Evolutionary conservation across 1,140 invertebrate genomes (phyloP), one percentile per base, ranked within the genome.

Genomic region (Acromyrmex heyeri): DNA sequence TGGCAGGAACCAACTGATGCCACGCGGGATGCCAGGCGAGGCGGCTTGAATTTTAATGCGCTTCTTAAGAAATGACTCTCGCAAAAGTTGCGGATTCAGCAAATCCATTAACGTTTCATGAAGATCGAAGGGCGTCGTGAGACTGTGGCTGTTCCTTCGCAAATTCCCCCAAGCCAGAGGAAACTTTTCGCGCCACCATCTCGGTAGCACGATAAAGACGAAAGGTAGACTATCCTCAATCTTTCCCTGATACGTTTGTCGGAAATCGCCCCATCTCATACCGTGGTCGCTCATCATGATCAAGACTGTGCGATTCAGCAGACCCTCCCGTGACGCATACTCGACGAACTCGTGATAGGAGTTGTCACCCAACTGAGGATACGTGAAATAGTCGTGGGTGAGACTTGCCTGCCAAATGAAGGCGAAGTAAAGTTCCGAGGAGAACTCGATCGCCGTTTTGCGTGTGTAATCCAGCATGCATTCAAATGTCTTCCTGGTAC

Each of bases 1-100:
- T 0, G 96, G 96, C 4, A 96, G 92, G 91, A 98, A 98, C 73
- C 98, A 95, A 93, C 98, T 98, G 18, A 98, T 97, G 3, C 97
- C 97, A 65, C 96, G 95, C 0, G 95, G 93, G 53, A 95, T 34
- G 30, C 6, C 30, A 3, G 90, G 90, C n/a, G 69, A 92, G 62
- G n/a, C 62, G 88, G 91, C 78, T 5, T 95, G 86, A 16, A 91
- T 73, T 4, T 86, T 90, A 3, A 79, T 87, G 4, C 91, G 88
- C 70, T 87, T 55, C 53, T 88, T 88, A 5, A 96, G 59, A 0
- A 70, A 50, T 1, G 92, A 67, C 3, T 95, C 69, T 14, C 92
- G 61, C 21, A 96, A 64, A 3, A 91, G 85, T 0, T 90, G 73
- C 0, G 96, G 92, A 72, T 97, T 90, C 10, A 97, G 87, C 6